phyloP scores from a whole-genome alignment of 1,140 invertebrate species.

The Drosophila punjabiensis region DNA sequence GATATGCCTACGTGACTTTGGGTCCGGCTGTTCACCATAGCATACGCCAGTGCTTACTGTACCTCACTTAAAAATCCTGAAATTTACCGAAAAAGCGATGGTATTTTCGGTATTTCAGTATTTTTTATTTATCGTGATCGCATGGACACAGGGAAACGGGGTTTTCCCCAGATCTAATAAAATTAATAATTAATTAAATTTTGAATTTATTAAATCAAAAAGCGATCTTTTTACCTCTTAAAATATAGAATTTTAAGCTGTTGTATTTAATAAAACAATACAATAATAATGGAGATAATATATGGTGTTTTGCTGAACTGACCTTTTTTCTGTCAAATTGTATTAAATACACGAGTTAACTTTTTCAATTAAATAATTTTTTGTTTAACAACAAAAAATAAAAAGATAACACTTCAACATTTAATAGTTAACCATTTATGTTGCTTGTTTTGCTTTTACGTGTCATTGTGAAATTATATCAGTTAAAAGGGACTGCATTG shows the following conservation, averaged over 20 bases:
- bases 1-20: neutral
- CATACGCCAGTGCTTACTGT: conserved; percentile 11
- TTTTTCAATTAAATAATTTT: too few species aligned
- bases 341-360: too few species aligned
- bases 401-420: neutral
- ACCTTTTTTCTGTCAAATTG: too few species aligned
- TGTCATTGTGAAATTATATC: neutral
- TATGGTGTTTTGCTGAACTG: too few species aligned
- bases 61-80: neutral
- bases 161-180: neutral
- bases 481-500: neutral
- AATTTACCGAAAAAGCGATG: conserved; percentile 7
- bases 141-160: neutral
- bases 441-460: neutral
- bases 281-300: too few species aligned
- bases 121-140: neutral
- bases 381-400: too few species aligned
- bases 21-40: too few species aligned
- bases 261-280: too few species aligned
- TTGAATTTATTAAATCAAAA: neutral
- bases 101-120: too few species aligned
- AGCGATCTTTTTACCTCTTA: too few species aligned
- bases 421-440: neutral
- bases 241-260: too few species aligned
- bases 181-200: neutral